phyloP scores from a whole-genome alignment of 2,888 invertebrate species.

The Parascotia fuliginaria region DNA sequence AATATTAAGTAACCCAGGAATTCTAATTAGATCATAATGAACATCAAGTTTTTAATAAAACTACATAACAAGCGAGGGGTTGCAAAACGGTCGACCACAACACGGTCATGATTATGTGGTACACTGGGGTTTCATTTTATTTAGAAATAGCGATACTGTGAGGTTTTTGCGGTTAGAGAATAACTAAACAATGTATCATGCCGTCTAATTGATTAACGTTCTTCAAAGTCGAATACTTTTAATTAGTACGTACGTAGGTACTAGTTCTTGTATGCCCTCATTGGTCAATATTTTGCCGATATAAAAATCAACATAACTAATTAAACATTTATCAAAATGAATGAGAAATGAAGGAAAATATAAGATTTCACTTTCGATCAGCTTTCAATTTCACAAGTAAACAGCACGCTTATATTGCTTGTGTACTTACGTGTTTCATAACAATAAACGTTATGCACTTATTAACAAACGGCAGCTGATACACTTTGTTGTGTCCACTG shows the following conservation, averaged over 20 bases:
- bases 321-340: too few species aligned
- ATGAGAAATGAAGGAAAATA: too few species aligned
- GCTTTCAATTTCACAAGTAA: slow-evolving; percentile 28
- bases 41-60: too few species aligned
- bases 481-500: not conserved
- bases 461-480: not conserved
- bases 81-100: slow-evolving; percentile 5
- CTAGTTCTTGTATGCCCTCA: too few species aligned
- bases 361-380: too few species aligned
- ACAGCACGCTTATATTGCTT: slow-evolving; percentile 14
- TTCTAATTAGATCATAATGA: too few species aligned
- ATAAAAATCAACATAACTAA: too few species aligned
- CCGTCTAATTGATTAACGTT: not conserved
- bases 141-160: not conserved
- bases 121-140: not conserved
- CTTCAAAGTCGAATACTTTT: not conserved
- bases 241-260: too few species aligned
- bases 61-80: not conserved
- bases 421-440: too few species aligned
- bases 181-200: not conserved
- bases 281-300: too few species aligned
- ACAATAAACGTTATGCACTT: slow-evolving; percentile 1
- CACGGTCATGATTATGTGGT: not conserved
- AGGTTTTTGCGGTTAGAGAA: not conserved
- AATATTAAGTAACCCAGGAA: too few species aligned